These are phyloP conservation scores for Andrena minutula DNA, from an alignment of 2,888 invertebrate species.

Conservation along the genomic window DNA sequence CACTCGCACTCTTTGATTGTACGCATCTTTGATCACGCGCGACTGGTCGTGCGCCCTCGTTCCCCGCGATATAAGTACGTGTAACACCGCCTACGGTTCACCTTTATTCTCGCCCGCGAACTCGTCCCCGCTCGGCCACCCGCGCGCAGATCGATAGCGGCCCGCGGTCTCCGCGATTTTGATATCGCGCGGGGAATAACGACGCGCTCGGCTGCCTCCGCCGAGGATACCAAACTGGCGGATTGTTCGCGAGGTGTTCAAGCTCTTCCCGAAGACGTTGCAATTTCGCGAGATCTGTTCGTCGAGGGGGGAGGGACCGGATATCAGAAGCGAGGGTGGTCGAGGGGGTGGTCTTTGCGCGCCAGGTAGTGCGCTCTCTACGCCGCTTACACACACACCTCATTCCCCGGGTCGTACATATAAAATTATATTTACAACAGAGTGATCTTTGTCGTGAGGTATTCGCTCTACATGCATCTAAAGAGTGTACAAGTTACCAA, in stretches of 20 bases:
- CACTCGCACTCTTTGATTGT: constrained; percentile 76
- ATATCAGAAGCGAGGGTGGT: background rate
- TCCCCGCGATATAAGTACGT: constrained; percentile 59
- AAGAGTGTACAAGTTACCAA: constrained; percentile 70
- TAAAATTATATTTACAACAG: constrained; percentile 81
- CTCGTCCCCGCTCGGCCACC: constrained; percentile 32
- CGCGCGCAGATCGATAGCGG: constrained; percentile 21
- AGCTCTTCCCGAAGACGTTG: background rate
- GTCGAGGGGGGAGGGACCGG: background rate
- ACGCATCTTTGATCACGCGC: constrained; percentile 74
- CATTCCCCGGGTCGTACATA: constrained; percentile 67
- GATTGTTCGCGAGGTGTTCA: background rate
- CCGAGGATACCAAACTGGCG: constrained; percentile 1
- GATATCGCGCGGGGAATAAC: background rate
- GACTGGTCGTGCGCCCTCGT: constrained; percentile 59
- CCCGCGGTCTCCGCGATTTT: background rate
- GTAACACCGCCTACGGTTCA: constrained; percentile 62
- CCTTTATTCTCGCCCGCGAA: constrained; percentile 54
- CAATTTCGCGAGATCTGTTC: background rate
- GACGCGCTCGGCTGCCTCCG: background rate
- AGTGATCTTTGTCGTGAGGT: constrained; percentile 76
- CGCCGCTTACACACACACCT: constrained; percentile 52
- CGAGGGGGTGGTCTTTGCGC: constrained; percentile 37
- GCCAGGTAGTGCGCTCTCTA: constrained; percentile 49
- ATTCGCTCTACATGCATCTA: constrained; percentile 74